These are phyloP conservation scores for Reticulitermes speratus DNA, from an alignment of 1,140 invertebrate genomes.

Conservation along the genomic window DNA sequence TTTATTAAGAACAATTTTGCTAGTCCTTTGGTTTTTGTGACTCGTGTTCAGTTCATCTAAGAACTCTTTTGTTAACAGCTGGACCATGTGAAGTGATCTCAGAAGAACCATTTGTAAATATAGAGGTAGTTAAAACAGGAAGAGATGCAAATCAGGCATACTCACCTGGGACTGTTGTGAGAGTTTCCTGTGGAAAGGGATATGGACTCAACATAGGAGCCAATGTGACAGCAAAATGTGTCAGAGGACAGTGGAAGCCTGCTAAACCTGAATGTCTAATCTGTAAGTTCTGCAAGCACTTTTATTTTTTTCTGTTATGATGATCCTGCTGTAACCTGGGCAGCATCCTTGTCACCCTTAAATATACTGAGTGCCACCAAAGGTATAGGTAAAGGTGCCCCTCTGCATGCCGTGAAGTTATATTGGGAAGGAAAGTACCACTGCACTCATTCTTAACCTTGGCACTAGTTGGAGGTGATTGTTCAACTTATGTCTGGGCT, in stretches of 20 bases:
- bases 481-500: no score
- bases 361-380: no score
- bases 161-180: slow-evolving; percentile 63
- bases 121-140: slow-evolving; percentile 60
- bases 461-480: no score
- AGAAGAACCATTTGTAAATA: slow-evolving; percentile 62
- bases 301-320: neutral
- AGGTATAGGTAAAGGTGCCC: no score
- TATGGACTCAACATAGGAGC: slow-evolving; percentile 69
- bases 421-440: no score
- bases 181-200: slow-evolving; percentile 70
- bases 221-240: slow-evolving; percentile 75
- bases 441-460: no score
- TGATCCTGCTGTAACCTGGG: neutral
- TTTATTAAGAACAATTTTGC: no score
- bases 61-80: slow-evolving; percentile 33
- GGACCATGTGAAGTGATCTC: slow-evolving; percentile 57
- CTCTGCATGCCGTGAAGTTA: no score
- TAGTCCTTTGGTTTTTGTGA: no score
- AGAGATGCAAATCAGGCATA: slow-evolving; percentile 46
- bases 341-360: no score
- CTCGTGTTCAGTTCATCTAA: no score
- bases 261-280: slow-evolving; percentile 72
- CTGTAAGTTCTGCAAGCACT: slow-evolving; percentile 54
- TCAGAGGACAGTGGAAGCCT: slow-evolving; percentile 77